Percentiles rank a stretch among this genome's conserved stretches.
These are phyloP conservation scores for Meteorus colon DNA, from an alignment of 2,888 invertebrate species.

Conservation along the genomic window DNA sequence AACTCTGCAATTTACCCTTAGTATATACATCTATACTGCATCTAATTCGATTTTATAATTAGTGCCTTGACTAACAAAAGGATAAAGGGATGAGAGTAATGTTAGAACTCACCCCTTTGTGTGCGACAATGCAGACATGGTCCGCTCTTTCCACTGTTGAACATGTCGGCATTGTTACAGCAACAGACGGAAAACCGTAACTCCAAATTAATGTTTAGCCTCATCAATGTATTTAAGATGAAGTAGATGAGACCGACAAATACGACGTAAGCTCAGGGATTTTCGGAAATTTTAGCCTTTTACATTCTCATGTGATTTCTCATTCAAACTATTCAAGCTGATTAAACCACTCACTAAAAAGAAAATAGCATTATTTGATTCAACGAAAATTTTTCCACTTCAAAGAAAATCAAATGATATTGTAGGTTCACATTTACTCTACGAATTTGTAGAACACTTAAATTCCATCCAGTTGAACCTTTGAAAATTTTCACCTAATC, in stretches of 20 bases:
- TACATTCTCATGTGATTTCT: no score
- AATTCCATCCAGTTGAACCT: no score
- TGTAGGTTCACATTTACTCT: no score
- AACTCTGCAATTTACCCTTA: not conserved
- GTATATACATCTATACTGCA: conserved; percentile 1
- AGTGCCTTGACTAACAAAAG: not conserved
- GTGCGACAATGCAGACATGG: conserved; percentile 27
- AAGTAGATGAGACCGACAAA: conserved; percentile 50
- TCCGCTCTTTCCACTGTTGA: not conserved
- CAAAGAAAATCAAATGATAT: no score
- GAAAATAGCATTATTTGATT: no score
- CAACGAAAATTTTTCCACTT: no score
- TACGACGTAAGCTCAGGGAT: no score
- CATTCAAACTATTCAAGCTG: no score
- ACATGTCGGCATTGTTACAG: conserved; percentile 35
- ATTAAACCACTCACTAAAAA: no score
- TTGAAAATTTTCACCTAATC: no score
- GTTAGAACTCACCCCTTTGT: conserved; percentile 15
- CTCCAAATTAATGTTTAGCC: conserved; percentile 58
- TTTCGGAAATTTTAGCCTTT: no score
- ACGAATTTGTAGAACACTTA: no score
- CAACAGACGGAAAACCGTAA: conserved; percentile 37
- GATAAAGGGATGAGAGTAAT: conserved; percentile 31
- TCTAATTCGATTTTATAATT: conserved; percentile 16
- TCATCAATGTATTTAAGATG: conserved; percentile 59